Base-by-base conservation (phyloP, 1,140 invertebrate species). In the Caenorhabditis inopinata region DNA sequence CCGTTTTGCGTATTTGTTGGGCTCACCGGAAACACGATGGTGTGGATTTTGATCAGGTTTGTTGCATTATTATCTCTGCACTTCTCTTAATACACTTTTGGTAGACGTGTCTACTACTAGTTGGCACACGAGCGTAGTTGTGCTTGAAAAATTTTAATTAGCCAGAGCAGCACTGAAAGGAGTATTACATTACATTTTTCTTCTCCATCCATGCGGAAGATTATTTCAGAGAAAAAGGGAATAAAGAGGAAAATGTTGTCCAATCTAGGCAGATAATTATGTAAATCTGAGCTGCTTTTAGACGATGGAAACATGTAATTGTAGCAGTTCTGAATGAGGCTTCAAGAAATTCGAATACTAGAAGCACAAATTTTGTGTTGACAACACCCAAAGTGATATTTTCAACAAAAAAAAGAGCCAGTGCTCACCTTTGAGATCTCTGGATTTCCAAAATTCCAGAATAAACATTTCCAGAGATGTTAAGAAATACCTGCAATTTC, bases 11-110 rank as follows among this genome's bases (percentile, higher is more conserved):
- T 82, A 25, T 49, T 85, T 27, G 46, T 85, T 21, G 85, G 85
- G 2, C 76, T 86, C 12, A 85, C 82, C 25, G 85, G 85, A n/a
- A 86, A 86, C 68, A 78, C 77, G 21, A 84, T 86, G 83, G 85
- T 87, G 12, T 85, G 81, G 49, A 80, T 86, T 16, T 48, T 86
- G n/a, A 86, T 86, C 78, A 77, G 84, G 58, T 68, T 38, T 9
- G 58, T 32, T 21, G 29, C 23, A 58, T n/a, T 80, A 3, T 23
- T 47, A 32, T 29, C 53, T 49, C 12, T 29, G 25, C n/a, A 32
- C 79, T 74, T n/a, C 23, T 23, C 45, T 18, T 1, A 16, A 18
- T 25, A 35, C 7, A 74, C 21, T 32, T 7, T 25, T 11, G 14
- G 73, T 5, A 75, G 68, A 14, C n/a, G 23, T n/a, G 68, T 11